Evolutionary conservation across 2,113 vertebrate species (phyloP), one percentile per base, ranked within the genome.

Genomic region (Eudyptes chrysolophus): DNA sequence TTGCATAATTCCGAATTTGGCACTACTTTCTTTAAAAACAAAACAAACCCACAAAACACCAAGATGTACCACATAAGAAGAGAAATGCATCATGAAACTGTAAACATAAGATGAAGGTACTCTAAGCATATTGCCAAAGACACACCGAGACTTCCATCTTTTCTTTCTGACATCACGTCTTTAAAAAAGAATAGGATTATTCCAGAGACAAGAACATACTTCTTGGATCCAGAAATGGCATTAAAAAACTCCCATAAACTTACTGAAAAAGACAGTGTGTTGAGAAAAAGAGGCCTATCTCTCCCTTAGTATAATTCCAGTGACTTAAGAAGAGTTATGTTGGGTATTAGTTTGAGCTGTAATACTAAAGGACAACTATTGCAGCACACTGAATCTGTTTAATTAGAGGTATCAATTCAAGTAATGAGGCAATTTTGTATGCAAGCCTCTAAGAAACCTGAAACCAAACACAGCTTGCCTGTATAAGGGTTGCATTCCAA

Each of bases 401-500:
- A 83, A 94, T 85, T 75, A 91, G 72, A 76, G 14, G 34, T 89
- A 91, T 72, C 77, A 79, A 20, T 79, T 89, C 70, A 89, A 89
- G 65, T 29, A 87, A 92, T 78, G 52, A 91, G 34, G 44, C n/a
- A 62, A 64, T 90, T 95, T 95, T 77, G 51, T 62, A 93, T 42
- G 29, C 55, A 95, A 95, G 25, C 34, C 58, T 79, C 46, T 49
- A 68, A 77, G 72, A 94, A 95, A 95, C 60, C 76, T 75, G 79
- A 97, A 96, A 75, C 79, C 80, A 83, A 88, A 87, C 40, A 80
- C 24, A 81, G 60, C 60, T 87, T 97, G 60, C 44, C 81, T 87
- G 46, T 88, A 10, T 66, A 90, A 90, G 70, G 34, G 40, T 30
- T 97, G 60, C 79, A 94, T 95, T 94, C 92, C 95, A 94, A 75